Base-by-base conservation (phyloP, 2,113 vertebrate species). In the zebrafish (Danio rerio) region DNA sequence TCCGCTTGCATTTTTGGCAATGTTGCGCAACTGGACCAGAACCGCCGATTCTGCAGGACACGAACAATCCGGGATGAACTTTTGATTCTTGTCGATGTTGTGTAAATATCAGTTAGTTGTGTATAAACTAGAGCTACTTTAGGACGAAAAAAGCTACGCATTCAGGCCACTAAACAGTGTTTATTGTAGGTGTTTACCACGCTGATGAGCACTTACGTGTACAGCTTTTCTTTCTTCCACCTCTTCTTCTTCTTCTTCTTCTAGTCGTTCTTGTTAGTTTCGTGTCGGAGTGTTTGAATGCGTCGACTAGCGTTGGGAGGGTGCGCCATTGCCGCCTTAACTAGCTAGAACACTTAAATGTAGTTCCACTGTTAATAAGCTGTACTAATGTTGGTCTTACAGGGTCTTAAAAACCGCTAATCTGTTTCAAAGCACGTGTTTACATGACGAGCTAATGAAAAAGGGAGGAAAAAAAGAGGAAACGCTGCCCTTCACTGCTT, bases 1-100 rank as follows among this genome's bases (percentile, higher is more conserved):
- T 91, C 90, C 89, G 92, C 93, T 94, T 94, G 93, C 91, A 91
- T 94, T 93, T 92, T 93, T 92, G 91, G 92, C 92, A 92, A 93
- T 88, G 89, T 90, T 74, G 81, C 88, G 86, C 86, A 79, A 31
- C 53, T 88, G 88, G 90, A 88, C 85, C 86, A 89, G 83, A 77
- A 88, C 75, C 85, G 73, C 71, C 45, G 84, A 86, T 55, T n/a
- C 59, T 20, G 49, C 68, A 74, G 83, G 83, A 88, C 84, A 85
- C 75, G 76, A 47, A 83, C 47, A 13, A 58, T 80, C 71, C 80
- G 73, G 53, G 15, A 63, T 80, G 73, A 53, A 55, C 20, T 71
- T 20, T 31, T 56, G 69, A 50, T 53, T 58, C n/a, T 31, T 20
- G 53, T 31, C 20, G 4, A 79, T 80, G 40, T 81, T 76, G 85